Conservation (phyloP, 2,797 vertebrate species). For the Takifugu ocellatus region DNA sequence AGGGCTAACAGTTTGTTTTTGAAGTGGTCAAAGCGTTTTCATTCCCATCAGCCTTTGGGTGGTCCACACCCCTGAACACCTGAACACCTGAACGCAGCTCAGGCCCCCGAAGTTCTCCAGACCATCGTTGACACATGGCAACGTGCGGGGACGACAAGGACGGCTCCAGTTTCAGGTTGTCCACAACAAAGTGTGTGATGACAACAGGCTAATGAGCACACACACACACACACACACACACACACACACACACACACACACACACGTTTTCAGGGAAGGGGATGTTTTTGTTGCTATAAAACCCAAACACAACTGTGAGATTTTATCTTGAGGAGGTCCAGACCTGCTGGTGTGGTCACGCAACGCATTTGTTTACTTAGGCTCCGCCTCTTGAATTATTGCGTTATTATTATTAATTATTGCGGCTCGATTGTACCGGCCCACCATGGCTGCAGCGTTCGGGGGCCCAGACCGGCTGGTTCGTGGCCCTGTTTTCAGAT, state of each 20-base stretch:
- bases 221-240: slow-evolving; percentile 40
- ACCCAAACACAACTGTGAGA: slow-evolving; percentile 14
- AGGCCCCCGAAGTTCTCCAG: slow-evolving; percentile 10
- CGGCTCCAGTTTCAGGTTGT: slow-evolving; percentile 56
- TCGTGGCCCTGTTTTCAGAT: background rate
- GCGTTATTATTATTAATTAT: background rate
- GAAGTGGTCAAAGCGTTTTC: no score
- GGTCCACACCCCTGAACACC: background rate
- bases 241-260: slow-evolving; percentile 11
- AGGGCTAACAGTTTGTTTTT: no score
- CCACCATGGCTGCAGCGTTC: slow-evolving; percentile 46
- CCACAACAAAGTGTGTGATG: slow-evolving; percentile 56
- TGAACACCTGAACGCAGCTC: slow-evolving; percentile 18
- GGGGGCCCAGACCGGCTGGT: slow-evolving; percentile 27
- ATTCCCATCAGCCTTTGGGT: no score
- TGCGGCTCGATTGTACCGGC: slow-evolving; percentile 15
- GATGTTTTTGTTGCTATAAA: slow-evolving; percentile 11
- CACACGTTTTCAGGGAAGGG: background rate
- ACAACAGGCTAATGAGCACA: slow-evolving; percentile 65
- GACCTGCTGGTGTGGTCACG: slow-evolving; percentile 20
- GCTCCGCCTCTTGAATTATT: background rate
- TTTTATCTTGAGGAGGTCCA: slow-evolving; percentile 14
- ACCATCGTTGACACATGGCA: slow-evolving; percentile 46
- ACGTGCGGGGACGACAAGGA: slow-evolving; percentile 38
- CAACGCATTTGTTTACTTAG: slow-evolving; percentile 31